Evolutionary conservation across 2,113 vertebrate species (phyloP), one percentile per base, ranked within the genome.

Genomic region (Scolopax mira): DNA sequence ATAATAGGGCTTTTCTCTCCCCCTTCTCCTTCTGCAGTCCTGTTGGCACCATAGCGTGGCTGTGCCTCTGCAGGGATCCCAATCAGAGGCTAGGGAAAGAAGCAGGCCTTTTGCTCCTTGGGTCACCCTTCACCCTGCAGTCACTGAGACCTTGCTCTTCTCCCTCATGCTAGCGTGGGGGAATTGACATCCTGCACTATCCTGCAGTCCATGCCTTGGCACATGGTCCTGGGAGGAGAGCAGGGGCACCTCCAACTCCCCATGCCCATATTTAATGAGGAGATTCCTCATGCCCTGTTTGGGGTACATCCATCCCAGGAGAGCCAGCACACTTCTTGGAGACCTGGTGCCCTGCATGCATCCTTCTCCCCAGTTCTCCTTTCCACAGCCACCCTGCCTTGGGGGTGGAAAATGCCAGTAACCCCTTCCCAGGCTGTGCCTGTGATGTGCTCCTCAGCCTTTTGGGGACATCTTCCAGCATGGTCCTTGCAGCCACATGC

Each of bases 401-500:
- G 18, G 33, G 10, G 13, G 11, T 42, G 30, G 24, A 16, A 71
- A 69, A 72, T 35, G 16, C 21, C 65, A 70, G 4, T 31, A 85
- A 13, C 41, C 44, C 57, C 41, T 61, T 58, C 46, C 33, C 64
- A 72, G 52, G 46, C 31, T 80, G 60, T 21, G n/a, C 33, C 17
- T 52, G 18, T 33, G 54, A 46, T 25, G 44, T 69, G 28, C 48
- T 60, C 52, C 55, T 64, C 58, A 55, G 10, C 11, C 60, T 69
- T 71, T 39, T 30, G 35, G 74, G 48, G 61, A 12, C 13, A 5
- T 49, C 51, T 70, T 61, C 33, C 31, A 73, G 44, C 30, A 7
- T 1, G 3, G 33, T 25, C 0, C 2, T 55, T 87, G n/a, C 22
- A 39, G 28, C 30, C 16, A 0, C 0, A 0, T 30, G 30, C 27